These are phyloP conservation scores for Lagopus muta DNA, from an alignment of 2,113 vertebrate genomes.

Conservation along the genomic window DNA sequence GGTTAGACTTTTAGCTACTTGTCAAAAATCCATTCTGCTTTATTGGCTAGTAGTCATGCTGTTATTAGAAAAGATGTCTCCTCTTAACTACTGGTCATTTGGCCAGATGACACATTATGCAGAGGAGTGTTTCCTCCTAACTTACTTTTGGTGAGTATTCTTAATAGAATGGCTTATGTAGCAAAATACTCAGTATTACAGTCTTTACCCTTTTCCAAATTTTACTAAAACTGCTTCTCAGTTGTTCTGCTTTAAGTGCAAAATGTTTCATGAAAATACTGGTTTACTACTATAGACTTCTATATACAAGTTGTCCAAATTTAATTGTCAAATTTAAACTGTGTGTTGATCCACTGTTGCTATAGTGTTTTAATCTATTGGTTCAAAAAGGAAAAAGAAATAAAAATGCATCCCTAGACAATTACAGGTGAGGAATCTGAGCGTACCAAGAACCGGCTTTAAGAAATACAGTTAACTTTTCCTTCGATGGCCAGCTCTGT, in stretches of 20 bases:
- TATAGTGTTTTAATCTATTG: not conserved
- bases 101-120: not conserved
- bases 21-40: not conserved
- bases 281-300: not conserved
- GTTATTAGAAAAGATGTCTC: not conserved
- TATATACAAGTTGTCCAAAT: not conserved
- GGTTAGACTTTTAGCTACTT: not conserved
- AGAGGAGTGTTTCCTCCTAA: not conserved
- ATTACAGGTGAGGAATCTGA: not conserved
- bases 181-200: not conserved
- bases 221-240: not conserved
- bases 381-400: not conserved
- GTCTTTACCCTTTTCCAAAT: fast-evolving
- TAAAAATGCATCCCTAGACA: not conserved
- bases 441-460: not conserved
- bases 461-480: not conserved
- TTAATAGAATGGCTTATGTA: not conserved
- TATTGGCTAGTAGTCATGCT: not conserved
- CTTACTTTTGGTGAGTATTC: not conserved
- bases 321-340: not conserved
- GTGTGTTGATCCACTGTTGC: not conserved
- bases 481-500: not conserved
- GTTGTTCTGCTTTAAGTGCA: not conserved
- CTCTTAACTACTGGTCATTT: not conserved
- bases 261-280: not conserved